Percentiles rank a stretch among this genome's conserved stretches.
Evolutionary conservation across 2,113 vertebrate species (phyloP).

Genomic region (Brachyhypopomus occidentalis): DNA sequence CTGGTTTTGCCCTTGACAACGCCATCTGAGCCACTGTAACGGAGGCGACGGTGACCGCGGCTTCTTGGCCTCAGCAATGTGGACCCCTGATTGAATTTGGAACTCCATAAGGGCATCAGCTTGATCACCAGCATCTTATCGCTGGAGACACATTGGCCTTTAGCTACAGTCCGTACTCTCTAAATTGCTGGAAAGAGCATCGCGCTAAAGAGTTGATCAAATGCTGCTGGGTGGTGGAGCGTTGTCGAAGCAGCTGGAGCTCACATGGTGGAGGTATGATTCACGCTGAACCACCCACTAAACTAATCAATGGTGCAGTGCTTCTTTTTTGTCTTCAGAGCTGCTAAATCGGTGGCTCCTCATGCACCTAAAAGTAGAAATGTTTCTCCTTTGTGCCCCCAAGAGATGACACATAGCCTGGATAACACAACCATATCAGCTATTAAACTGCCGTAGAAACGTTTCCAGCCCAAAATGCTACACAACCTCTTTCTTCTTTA

Average conservation of each 20-base stretch:
- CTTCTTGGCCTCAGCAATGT: slow-evolving; percentile 18
- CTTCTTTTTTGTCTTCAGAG: not conserved
- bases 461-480: not conserved
- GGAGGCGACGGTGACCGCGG: not conserved
- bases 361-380: not conserved
- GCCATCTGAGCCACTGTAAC: not conserved
- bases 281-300: slow-evolving; percentile 12
- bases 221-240: slow-evolving; percentile 31
- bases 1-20: not conserved
- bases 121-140: slow-evolving; percentile 51
- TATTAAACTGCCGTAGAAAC: not conserved
- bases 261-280: slow-evolving; percentile 20
- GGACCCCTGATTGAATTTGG: slow-evolving; percentile 40
- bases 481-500: slow-evolving; percentile 1
- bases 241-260: slow-evolving; percentile 45
- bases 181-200: slow-evolving; percentile 33
- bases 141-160: slow-evolving; percentile 51
- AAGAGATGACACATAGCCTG: not conserved
- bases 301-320: slow-evolving; percentile 34
- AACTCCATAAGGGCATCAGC: slow-evolving; percentile 46
- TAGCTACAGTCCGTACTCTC: slow-evolving; percentile 25
- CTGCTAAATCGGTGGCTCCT: not conserved
- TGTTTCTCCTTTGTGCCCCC: not conserved
- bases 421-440: not conserved
- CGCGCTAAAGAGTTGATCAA: slow-evolving; percentile 48